Evolutionary conservation across 2,797 vertebrate genomes (phyloP), one percentile per base, ranked within the genome.

Genomic region (Lacerta bilineata): DNA sequence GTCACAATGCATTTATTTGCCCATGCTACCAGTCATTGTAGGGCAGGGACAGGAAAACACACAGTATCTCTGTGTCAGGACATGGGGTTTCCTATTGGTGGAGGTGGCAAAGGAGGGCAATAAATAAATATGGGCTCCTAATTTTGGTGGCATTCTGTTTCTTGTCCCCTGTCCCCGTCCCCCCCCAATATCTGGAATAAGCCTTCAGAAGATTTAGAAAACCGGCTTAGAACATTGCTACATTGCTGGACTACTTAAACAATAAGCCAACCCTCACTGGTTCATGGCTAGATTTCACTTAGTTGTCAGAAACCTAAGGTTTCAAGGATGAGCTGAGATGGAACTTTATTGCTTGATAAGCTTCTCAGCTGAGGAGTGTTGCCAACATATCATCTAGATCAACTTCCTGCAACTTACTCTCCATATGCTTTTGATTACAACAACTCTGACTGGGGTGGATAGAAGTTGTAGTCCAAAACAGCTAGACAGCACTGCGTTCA

Each of bases 321-420:
- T 79, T 13, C 43, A 68, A 20, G 33, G 87, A 78, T n/a, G 43
- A 39, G 11, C 6, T 39, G 80, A 64, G 4, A 33, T 41, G 64
- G 61, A 77, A 66, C 11, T 66, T 36, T 80, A 33, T 74, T 55
- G 41, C 64, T 74, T 29, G 27, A 61, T 61, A 71, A 74, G 17
- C 39, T 59, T 61, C 46, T 84, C 83, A 59, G 23, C 33, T 84
- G 13, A 27, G 23, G 50, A 39, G n/a, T 17, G 23, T 76, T 46
- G 18, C 59, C 71, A 76, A n/a, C 15, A 15, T 87, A 72, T 80
- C 66, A 80, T 59, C 13, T 76, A 68, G 84, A n/a, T n/a, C 64
- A 86, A 29, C n/a, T 6, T 33, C 17, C 13, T 29, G 15, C 69
- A 71, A 29, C 66, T 55, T 55, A 23, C 61, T 23, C 29, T 69